Base-by-base conservation (phyloP, 37 sponge, comb jelly and placozoan species). In the Chondrosia reniformis region DNA sequence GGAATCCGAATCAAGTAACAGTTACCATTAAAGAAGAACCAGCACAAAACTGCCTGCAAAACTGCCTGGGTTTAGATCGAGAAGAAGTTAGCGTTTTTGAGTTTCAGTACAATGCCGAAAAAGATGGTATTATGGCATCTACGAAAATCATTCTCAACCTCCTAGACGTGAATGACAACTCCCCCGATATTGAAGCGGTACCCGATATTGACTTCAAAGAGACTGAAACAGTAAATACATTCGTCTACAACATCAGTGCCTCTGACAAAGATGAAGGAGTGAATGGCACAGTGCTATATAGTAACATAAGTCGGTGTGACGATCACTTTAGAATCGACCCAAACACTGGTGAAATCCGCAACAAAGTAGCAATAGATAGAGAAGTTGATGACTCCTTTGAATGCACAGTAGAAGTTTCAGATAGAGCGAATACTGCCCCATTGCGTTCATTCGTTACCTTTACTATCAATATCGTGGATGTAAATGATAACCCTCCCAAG, bases 111-210 rank as follows among this genome's bases (percentile, higher is more conserved):
- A 19, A 6, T 7, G 8, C 22, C 4, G 9, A 6, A 13, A 19
- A 6, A 30, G 9, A 6, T 6, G 61, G n/a, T 30, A 6, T 7
- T 7, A 57, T 2, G 10, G 57, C 33, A 21, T 32, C 36, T 27
- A 57, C 78, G 44, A 69, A 21, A 22, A 40, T 69, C 22, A 1
- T 36, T 19, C 15, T 89, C 7, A 67, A 44, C 15, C 42, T 89
- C 22, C 32, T 76, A 4, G 89, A 94, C 63, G 6, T 86, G 30
- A 84, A 88, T 77, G 89, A 94, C 65, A 87, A 88, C 55, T 65
- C 76, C 4, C 95, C 95, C 0, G 40, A 4, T 8, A 84, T 88
- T 37, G 62, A 83, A 19, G 56, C n/a, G n/a, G n/a, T n/a, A n/a
- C n/a, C n/a, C n/a, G 61, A 55, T 13, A 30, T 27, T 15, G 25